Conservation (phyloP, 2,113 vertebrate genomes). For the Rhinolophus sinicus region DNA sequence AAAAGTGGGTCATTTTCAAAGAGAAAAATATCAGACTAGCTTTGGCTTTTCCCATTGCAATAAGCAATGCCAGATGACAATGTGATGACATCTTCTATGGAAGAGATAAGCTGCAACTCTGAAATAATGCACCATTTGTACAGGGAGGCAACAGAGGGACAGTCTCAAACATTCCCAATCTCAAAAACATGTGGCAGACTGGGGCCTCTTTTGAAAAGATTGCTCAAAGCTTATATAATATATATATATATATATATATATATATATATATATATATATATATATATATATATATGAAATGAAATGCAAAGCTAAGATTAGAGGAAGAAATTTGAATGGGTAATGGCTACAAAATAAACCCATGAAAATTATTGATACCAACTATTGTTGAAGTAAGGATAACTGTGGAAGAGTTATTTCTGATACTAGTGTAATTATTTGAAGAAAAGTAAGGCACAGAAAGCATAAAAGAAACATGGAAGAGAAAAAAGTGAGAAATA, state of each 20-base stretch:
- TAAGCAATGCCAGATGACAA: conserved; percentile 35
- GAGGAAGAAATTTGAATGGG: conserved; percentile 41
- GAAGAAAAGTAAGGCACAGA: conserved; percentile 20
- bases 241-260: not conserved
- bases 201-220: conserved; percentile 35
- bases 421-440: conserved; percentile 13
- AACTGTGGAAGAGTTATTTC: conserved; percentile 23
- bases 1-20: conserved; percentile 72
- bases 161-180: not conserved
- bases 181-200: conserved; percentile 25
- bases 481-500: conserved; percentile 45
- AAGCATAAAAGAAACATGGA: conserved; percentile 50
- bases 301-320: conserved; percentile 8
- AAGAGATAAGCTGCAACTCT: not conserved
- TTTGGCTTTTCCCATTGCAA: conserved; percentile 51
- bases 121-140: conserved; percentile 29
- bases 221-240: not conserved
- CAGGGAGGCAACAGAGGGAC: not conserved
- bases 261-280: too few species aligned
- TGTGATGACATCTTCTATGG: not conserved
- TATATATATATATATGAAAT: too few species aligned
- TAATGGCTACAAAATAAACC: conserved; percentile 18
- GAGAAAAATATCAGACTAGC: conserved; percentile 44
- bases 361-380: not conserved
- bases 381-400: not conserved